These are phyloP conservation scores for Lasius fuliginosus DNA, from an alignment of 2,888 invertebrate species.

Conservation along the genomic window DNA sequence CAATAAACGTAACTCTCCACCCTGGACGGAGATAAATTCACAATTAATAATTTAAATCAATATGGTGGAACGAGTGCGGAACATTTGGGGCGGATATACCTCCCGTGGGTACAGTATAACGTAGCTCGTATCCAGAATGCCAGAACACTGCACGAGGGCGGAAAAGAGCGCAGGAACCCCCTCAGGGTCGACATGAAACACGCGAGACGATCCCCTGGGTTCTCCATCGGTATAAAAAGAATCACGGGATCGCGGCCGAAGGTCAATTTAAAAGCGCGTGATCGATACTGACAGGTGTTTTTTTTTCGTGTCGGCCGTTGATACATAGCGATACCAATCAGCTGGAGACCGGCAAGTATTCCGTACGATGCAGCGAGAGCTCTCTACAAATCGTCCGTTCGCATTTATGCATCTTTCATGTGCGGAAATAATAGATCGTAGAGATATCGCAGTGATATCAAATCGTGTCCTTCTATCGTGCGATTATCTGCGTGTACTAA, in stretches of 20 bases:
- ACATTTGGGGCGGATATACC: slow-evolving; percentile 79
- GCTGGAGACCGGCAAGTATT: background rate
- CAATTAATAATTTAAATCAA: slow-evolving; percentile 85
- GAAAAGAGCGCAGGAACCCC: slow-evolving; percentile 59
- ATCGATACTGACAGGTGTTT: slow-evolving; percentile 47
- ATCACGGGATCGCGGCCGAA: slow-evolving; percentile 67
- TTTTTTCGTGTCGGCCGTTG: slow-evolving; percentile 36
- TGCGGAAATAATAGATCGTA: slow-evolving; percentile 47
- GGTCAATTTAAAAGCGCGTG: slow-evolving; percentile 63
- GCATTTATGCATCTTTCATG: slow-evolving; percentile 47
- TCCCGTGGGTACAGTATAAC: slow-evolving; percentile 80
- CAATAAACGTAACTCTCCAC: slow-evolving; percentile 73
- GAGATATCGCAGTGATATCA: slow-evolving; percentile 25
- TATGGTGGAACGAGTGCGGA: slow-evolving; percentile 78
- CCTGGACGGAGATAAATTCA: slow-evolving; percentile 75
- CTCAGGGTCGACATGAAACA: slow-evolving; percentile 66
- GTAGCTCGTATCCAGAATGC: slow-evolving; percentile 69
- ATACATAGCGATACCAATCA: slow-evolving; percentile 23
- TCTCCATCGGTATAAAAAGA: slow-evolving; percentile 68
- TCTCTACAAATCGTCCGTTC: slow-evolving; percentile 2
- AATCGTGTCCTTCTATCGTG: slow-evolving; percentile 18
- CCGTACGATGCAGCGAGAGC: slow-evolving; percentile 3
- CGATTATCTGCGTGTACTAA: no score
- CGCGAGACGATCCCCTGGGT: slow-evolving; percentile 73
- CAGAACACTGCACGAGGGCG: slow-evolving; percentile 53